Percentiles rank a stretch among this genome's conserved stretches.
Evolutionary conservation across 2,797 vertebrate species (phyloP).

Genomic region (Notamacropus eugenii): DNA sequence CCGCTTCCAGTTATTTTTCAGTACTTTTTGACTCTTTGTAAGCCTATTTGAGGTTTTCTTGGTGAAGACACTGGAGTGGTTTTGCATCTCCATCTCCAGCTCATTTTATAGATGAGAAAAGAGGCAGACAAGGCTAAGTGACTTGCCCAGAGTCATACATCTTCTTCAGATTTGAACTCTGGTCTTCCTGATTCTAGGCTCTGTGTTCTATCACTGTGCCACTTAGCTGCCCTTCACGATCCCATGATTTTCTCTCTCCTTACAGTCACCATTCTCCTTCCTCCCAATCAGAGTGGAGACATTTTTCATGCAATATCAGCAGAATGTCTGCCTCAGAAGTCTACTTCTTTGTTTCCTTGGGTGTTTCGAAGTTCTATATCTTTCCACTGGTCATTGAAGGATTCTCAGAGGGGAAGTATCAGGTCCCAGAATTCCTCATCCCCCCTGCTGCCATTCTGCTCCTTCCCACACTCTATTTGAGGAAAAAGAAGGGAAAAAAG

Average conservation of each 20-base stretch:
- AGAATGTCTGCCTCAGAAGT: slow-evolving; percentile 38
- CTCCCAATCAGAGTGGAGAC: slow-evolving; percentile 54
- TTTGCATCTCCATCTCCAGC: not conserved
- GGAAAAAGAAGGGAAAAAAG: not conserved
- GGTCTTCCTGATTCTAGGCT: not conserved
- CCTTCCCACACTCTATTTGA: slow-evolving; percentile 72
- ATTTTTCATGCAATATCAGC: slow-evolving; percentile 50
- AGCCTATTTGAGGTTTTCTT: not conserved
- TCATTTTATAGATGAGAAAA: not conserved
- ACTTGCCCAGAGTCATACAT: not conserved
- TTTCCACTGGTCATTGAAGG: slow-evolving; percentile 77
- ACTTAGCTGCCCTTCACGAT: not conserved
- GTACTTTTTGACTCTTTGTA: not conserved
- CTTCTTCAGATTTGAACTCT: not conserved
- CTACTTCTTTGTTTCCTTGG: slow-evolving; percentile 66
- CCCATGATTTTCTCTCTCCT: not conserved
- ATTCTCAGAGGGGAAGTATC: slow-evolving; percentile 68
- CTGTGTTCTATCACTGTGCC: not conserved
- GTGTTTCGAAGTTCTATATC: slow-evolving; percentile 65
- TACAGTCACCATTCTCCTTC: not conserved
- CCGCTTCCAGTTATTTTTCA: not conserved
- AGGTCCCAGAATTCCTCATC: slow-evolving; percentile 72
- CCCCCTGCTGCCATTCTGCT: slow-evolving; percentile 43
- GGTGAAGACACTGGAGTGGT: not conserved
- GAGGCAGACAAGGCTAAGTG: not conserved